These are phyloP conservation scores for Gambelia wislizenii DNA, from an alignment of 2,797 vertebrate species.

Conservation along the genomic window DNA sequence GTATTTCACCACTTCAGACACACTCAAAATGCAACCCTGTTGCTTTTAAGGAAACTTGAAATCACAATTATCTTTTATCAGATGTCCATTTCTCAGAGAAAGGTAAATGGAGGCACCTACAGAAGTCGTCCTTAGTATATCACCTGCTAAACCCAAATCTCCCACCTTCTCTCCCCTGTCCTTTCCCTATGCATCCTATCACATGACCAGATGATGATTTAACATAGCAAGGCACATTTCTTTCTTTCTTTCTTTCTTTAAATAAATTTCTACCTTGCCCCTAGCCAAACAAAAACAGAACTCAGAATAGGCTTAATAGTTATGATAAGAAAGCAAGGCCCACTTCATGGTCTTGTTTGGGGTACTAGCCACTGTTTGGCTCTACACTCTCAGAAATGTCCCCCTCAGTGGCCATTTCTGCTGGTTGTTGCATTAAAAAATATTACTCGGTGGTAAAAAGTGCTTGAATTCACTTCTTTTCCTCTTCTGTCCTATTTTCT, in stretches of 20 bases:
- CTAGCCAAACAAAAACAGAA: background rate
- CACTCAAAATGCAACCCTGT: slow-evolving; percentile 10
- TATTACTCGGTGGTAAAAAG: background rate
- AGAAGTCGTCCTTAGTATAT: background rate
- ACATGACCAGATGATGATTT: background rate
- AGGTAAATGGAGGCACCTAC: background rate
- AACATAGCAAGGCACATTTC: background rate
- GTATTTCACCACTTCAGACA: slow-evolving; percentile 10
- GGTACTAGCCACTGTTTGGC: background rate
- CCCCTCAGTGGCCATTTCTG: background rate
- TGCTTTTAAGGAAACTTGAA: slow-evolving; percentile 19
- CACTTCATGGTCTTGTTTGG: too few species aligned
- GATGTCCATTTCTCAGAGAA: slow-evolving; percentile 6
- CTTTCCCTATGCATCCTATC: background rate
- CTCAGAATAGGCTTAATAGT: background rate
- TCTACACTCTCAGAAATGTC: background rate
- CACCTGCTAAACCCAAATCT: background rate
- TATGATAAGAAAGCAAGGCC: too few species aligned
- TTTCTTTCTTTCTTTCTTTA: background rate
- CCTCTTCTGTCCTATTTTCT: background rate
- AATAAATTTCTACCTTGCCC: background rate
- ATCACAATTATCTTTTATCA: slow-evolving; percentile 1
- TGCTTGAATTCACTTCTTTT: background rate
- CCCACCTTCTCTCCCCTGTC: too few species aligned
- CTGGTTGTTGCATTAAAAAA: too few species aligned